Percentiles rank a stretch among this genome's conserved stretches.
Evolutionary conservation across 1,140 invertebrate genomes (phyloP).

Genomic region (Periplaneta americana): DNA sequence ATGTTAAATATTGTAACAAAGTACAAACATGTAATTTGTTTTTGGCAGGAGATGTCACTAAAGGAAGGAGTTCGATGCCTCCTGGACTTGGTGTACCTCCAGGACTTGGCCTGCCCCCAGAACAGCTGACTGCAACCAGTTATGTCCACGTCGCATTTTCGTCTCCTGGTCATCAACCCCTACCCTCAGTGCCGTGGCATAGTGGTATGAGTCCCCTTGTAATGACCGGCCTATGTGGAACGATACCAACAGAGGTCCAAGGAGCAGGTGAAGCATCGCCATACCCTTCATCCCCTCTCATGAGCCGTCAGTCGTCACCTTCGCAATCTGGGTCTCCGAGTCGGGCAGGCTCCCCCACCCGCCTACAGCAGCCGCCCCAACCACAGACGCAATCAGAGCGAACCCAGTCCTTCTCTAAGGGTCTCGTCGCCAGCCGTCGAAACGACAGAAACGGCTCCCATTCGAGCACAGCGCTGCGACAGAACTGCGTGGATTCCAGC

Average conservation of each 20-base stretch:
- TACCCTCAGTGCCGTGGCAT: constrained; percentile 37
- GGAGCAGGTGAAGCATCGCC: constrained; percentile 1
- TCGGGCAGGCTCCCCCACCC: constrained; percentile 38
- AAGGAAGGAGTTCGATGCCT: constrained; percentile 4
- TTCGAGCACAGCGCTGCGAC: neutral
- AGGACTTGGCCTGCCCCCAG: constrained; percentile 25
- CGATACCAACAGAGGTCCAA: constrained; percentile 3
- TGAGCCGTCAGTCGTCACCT: constrained; percentile 43
- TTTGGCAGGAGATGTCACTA: neutral
- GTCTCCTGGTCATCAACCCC: constrained; percentile 36
- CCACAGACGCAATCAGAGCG: constrained; percentile 24
- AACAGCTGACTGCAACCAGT: constrained; percentile 36
- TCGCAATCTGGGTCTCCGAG: constrained; percentile 41
- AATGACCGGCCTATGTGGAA: constrained; percentile 2
- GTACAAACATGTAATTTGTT: neutral
- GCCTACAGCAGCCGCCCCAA: constrained; percentile 28
- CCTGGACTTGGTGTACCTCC: constrained; percentile 1
- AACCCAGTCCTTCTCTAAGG: constrained; percentile 13
- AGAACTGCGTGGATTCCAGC: constrained; percentile 26
- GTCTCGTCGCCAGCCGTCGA: constrained; percentile 18
- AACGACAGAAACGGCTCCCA: constrained; percentile 20
- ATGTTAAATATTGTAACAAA: neutral
- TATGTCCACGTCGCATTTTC: constrained; percentile 39
- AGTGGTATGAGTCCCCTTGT: constrained; percentile 23
- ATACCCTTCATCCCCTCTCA: constrained; percentile 40